phyloP scores from a whole-genome alignment of 2,888 invertebrate species.

The Pedicia rivosa region DNA sequence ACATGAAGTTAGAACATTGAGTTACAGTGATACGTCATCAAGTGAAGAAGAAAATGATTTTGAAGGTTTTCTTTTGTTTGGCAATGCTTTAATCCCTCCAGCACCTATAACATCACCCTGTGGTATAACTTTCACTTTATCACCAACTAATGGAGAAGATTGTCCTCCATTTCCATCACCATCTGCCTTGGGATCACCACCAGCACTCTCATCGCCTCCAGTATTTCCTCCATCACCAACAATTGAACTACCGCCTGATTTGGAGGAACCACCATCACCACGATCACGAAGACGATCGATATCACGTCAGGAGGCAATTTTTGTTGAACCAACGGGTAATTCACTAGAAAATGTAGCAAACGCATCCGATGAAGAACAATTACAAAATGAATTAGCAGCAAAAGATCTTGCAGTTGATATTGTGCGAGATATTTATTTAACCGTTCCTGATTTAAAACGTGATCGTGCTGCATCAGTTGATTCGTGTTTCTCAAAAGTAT shows the following conservation, averaged over 20 bases:
- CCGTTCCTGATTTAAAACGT: slow-evolving; percentile 68
- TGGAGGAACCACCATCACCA: slow-evolving; percentile 21
- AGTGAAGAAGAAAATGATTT: slow-evolving; percentile 28
- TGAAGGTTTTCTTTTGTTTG: slow-evolving; percentile 25
- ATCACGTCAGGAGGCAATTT: slow-evolving; percentile 68
- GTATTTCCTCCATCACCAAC: slow-evolving; percentile 34
- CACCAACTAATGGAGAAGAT: slow-evolving; percentile 36
- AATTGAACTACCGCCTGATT: slow-evolving; percentile 39
- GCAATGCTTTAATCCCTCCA: slow-evolving; percentile 32
- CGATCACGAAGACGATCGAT: slow-evolving; percentile 53
- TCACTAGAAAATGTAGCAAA: slow-evolving; percentile 52
- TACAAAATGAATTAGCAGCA: slow-evolving; percentile 12
- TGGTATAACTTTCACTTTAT: slow-evolving; percentile 44
- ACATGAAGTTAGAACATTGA: slow-evolving; percentile 27
- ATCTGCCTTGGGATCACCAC: slow-evolving; percentile 21
- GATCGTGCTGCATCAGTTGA: slow-evolving; percentile 80
- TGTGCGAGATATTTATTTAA: slow-evolving; percentile 57
- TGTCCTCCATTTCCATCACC: slow-evolving; percentile 26
- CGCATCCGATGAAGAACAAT: slow-evolving; percentile 31
- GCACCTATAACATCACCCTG: slow-evolving; percentile 33
- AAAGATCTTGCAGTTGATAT: slow-evolving; percentile 25
- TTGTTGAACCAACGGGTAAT: slow-evolving; percentile 55
- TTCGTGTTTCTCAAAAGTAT: slow-evolving; percentile 66
- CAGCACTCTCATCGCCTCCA: slow-evolving; percentile 27
- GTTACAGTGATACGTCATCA: slow-evolving; percentile 36